phyloP scores from a whole-genome alignment of 2,113 vertebrate species.

The Eublepharis macularius region DNA sequence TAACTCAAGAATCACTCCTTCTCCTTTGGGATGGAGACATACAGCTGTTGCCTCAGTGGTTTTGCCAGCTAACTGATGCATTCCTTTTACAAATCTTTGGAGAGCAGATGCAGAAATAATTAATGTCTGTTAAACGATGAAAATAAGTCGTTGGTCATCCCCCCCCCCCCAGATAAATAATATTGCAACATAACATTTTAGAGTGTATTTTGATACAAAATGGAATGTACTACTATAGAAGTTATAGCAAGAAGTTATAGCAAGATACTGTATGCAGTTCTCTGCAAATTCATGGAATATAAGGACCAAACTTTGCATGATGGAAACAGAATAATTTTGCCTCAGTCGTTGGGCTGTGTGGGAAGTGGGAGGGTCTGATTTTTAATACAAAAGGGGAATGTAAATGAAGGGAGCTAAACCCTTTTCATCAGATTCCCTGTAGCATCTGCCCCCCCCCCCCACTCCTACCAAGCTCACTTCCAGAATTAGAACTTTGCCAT shows the following conservation, averaged over 20 bases:
- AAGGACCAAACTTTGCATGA: slow-evolving; percentile 13
- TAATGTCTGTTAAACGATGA: neutral
- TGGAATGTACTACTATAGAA: neutral
- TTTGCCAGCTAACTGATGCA: no score
- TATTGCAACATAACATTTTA: neutral
- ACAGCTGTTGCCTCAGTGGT: no score
- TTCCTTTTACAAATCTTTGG: neutral
- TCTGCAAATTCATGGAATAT: neutral
- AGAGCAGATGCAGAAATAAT: neutral
- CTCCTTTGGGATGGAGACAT: no score
- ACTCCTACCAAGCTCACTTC: no score
- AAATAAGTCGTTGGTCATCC: neutral
- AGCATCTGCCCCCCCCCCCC: no score
- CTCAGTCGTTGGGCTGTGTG: no score
- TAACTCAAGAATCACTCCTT: no score
- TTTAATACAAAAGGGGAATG: no score
- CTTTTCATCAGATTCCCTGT: no score
- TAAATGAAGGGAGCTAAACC: no score
- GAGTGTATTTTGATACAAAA: neutral
- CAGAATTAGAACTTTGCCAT: no score
- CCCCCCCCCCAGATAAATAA: neutral
- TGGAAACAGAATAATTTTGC: slow-evolving; percentile 20
- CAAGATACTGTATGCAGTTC: neutral
- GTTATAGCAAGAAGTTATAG: neutral
- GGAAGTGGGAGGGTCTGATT: no score